A percentile compares a stretch with the other conserved stretches of the same genome.
These are phyloP conservation scores for Pristionchus arcanus DNA, from an alignment of 2,888 invertebrate genomes.

Conservation along the genomic window DNA sequence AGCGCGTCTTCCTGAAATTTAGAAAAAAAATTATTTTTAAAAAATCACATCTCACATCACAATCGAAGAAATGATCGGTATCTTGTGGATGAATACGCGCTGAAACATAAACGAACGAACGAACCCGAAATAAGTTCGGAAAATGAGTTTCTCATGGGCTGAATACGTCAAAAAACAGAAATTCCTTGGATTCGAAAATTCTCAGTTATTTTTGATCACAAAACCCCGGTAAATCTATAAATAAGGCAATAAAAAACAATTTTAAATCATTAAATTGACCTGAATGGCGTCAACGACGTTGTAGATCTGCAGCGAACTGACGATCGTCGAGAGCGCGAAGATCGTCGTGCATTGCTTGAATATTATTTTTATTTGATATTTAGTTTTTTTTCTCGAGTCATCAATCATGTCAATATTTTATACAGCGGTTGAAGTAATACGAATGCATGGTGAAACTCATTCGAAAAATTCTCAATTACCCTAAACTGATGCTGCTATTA, in stretches of 20 bases:
- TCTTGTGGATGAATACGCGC: background rate
- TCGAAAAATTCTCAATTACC: background rate
- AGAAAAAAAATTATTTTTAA: background rate
- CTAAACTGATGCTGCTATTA: too few relatives aligned
- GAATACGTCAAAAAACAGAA: too few relatives aligned
- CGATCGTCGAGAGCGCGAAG: constrained; percentile 97
- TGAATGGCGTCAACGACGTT: constrained; percentile 97
- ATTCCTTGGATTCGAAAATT: too few relatives aligned
- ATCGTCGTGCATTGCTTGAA: constrained; percentile 93
- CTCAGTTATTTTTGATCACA: too few relatives aligned
- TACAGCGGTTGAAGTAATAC: background rate
- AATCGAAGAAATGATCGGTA: too few relatives aligned
- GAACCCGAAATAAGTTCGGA: too few relatives aligned
- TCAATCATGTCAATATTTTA: background rate
- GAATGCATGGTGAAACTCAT: background rate
- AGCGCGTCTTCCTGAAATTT: constrained; percentile 89
- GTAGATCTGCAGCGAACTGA: constrained; percentile 92
- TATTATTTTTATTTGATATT: constrained; percentile 82
- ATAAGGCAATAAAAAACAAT: too few relatives aligned
- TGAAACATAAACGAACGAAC: background rate
- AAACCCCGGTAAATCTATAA: too few relatives aligned
- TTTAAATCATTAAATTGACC: background rate
- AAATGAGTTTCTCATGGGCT: too few relatives aligned
- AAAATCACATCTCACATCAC: too few relatives aligned
- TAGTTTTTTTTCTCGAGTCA: background rate